Evolutionary conservation across 2,888 invertebrate genomes (phyloP), one percentile per base, ranked within the genome.

Genomic region (Tetranychus truncatus): DNA sequence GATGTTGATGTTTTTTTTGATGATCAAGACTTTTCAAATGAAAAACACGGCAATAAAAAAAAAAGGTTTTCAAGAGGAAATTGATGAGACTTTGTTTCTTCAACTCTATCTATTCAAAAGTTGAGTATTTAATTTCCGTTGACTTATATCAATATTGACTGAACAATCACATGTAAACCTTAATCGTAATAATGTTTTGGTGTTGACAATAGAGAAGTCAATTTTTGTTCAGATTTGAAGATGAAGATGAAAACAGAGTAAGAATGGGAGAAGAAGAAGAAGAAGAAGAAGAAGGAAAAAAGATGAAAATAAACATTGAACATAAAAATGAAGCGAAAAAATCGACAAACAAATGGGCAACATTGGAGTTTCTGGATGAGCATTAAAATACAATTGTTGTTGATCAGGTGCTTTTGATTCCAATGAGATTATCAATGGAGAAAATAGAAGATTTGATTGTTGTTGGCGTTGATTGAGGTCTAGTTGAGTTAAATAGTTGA

Each of bases 401-500:
- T 55, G 11, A 55, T 55, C 9, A 15, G 55, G 21, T 24, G 24
- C 34, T 74, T 44, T 66, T 66, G 45, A 9, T 20, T 21, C 86
- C 86, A 78, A 86, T 86, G 21, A 87, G 83, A 44, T 85, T 85
- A 80, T 87, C 86, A 81, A 87, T 87, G 79, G 85, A 85, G 81
- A 87, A 87, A 76, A 84, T 82, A 71, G 80, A 81, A 77, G 82
- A 67, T 69, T 74, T 74, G 66, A 66, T 66, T 20, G 66, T 24
- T 20, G 73, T 73, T 5, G 73, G 15, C 55, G 55, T 55, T 55
- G 15, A 55, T 55, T 55, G 55, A 66, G 66, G 66, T 66, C 15
- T 67, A 2, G 67, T 21, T 67, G 11, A 69, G 7, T 24, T 24
- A 9, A 24, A 20, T 6, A 24, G 21, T 8, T n/a, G 67, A 2